Conservation (phyloP, 2,797 vertebrate genomes). For the Emys orbicularis region DNA sequence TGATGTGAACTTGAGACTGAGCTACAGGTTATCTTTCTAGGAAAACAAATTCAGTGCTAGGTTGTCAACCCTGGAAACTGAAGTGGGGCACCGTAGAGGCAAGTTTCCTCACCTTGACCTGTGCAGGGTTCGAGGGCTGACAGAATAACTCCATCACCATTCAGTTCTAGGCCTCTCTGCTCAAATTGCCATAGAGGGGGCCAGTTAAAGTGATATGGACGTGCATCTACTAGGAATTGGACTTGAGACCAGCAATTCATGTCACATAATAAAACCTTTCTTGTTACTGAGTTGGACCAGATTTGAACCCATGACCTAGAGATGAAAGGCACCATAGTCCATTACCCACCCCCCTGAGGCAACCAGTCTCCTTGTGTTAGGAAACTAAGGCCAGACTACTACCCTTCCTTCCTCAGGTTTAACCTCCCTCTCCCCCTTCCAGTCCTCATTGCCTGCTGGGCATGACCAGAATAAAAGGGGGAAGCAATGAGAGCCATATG, state of each 20-base stretch:
- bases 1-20: not conserved
- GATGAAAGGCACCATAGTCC: conserved; percentile 53
- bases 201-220: conserved; percentile 10
- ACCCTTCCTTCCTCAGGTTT: conserved; percentile 39
- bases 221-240: conserved; percentile 58
- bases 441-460: conserved; percentile 52
- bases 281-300: conserved; percentile 60
- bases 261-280: conserved; percentile 65
- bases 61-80: not conserved
- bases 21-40: not conserved
- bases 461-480: conserved; percentile 46
- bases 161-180: not conserved
- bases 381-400: conserved; percentile 13
- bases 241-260: conserved; percentile 69
- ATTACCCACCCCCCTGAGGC: conserved; percentile 14
- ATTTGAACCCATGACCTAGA: conserved; percentile 69
- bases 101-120: not conserved
- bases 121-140: not conserved
- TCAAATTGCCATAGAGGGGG: not conserved
- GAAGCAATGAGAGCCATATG: conserved; percentile 56
- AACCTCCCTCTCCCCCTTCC: conserved; percentile 36
- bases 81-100: not conserved
- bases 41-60: not conserved
- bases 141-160: conserved; percentile 5
- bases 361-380: not conserved